Evolutionary conservation across 2,888 invertebrate species (phyloP).

Genomic region (Cheilosia impressa): DNA sequence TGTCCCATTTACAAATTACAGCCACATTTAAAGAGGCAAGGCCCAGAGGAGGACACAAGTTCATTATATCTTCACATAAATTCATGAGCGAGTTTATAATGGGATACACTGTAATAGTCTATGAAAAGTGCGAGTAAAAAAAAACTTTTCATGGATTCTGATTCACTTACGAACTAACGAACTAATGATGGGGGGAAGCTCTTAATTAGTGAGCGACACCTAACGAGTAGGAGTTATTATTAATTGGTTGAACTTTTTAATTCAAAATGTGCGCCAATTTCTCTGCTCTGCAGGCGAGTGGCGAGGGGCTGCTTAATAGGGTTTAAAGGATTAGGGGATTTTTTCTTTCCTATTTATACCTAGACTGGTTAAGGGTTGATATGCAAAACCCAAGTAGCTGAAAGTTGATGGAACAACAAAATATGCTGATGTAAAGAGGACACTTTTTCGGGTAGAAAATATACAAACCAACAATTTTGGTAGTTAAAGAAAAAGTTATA

Average conservation of each 20-base stretch:
- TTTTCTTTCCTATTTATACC: no score
- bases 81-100: neutral
- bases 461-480: no score
- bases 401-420: no score
- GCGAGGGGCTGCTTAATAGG: no score
- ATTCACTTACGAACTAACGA: neutral
- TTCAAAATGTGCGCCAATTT: neutral
- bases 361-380: no score
- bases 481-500: no score
- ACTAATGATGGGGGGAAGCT: neutral
- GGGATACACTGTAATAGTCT: neutral
- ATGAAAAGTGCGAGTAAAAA: neutral
- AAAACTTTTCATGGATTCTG: neutral
- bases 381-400: no score
- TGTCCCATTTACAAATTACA: constrained; percentile 7
- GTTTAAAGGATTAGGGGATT: no score
- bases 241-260: constrained; percentile 7
- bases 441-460: no score
- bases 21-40: neutral
- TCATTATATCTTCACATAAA: constrained; percentile 6
- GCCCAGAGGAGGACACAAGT: neutral
- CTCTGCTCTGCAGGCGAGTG: neutral
- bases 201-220: constrained; percentile 28
- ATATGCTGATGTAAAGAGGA: no score
- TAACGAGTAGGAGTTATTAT: constrained; percentile 6